Percentiles rank a stretch among this genome's conserved stretches.
phyloP scores from a whole-genome alignment of 1,140 invertebrate genomes.

The Papilio polyxenes region DNA sequence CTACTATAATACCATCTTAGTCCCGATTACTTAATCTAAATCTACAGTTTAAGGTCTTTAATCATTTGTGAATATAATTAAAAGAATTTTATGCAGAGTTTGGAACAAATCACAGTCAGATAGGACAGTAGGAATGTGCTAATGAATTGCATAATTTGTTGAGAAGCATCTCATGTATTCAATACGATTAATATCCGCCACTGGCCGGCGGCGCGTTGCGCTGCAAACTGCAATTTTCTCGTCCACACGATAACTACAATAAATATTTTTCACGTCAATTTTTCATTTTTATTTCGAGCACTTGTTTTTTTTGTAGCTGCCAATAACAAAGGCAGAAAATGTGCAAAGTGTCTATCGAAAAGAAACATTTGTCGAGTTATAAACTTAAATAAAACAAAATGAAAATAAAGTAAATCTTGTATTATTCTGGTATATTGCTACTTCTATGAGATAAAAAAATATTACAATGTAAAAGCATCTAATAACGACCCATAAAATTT shows the following conservation, averaged over 20 bases:
- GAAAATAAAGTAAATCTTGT: too few relatives aligned
- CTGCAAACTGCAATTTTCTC: conserved; percentile 6
- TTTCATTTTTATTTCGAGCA: background rate
- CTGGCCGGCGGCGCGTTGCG: background rate
- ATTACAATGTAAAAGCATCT: background rate
- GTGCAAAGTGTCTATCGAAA: too few relatives aligned
- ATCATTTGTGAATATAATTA: too few relatives aligned
- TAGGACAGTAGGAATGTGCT: background rate
- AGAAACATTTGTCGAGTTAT: too few relatives aligned
- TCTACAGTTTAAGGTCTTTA: too few relatives aligned
- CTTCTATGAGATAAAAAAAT: too few relatives aligned
- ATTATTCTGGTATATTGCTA: too few relatives aligned
- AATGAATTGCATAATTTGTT: background rate
- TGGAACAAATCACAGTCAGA: too few relatives aligned
- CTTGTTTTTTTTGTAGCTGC: background rate
- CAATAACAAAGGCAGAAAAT: background rate
- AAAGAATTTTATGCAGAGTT: too few relatives aligned
- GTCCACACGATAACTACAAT: background rate
- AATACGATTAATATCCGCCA: background rate
- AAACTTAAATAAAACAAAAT: too few relatives aligned
- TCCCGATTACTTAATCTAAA: too few relatives aligned
- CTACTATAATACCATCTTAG: too few relatives aligned
- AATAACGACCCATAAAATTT: background rate
- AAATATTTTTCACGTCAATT: background rate
- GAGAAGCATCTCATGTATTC: background rate